phyloP scores from a whole-genome alignment of 2,888 invertebrate genomes.

The Ditula angustiorana region DNA sequence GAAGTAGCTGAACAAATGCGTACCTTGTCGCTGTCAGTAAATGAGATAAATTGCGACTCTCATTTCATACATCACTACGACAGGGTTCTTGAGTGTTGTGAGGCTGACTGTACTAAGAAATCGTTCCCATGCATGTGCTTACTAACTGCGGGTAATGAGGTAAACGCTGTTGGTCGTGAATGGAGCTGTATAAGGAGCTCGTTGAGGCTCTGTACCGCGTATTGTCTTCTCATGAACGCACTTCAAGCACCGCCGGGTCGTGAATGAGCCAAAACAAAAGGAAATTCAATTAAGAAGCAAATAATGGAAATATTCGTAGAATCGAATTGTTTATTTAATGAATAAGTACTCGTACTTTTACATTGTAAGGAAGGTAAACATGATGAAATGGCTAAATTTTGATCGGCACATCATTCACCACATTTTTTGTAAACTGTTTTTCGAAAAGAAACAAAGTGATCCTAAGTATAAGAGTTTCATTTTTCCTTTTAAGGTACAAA shows the following conservation, averaged over 20 bases:
- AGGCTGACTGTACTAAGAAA: too few relatives aligned
- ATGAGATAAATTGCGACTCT: too few relatives aligned
- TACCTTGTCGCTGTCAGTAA: too few relatives aligned
- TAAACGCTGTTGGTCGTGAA: neutral
- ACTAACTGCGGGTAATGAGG: constrained; percentile 40
- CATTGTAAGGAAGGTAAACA: neutral
- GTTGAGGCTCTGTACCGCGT: constrained; percentile 2
- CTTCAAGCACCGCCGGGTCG: neutral
- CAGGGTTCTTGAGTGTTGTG: too few relatives aligned
- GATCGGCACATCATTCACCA: too few relatives aligned
- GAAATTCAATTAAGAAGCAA: neutral
- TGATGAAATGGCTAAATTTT: too few relatives aligned
- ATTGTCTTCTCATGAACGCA: neutral
- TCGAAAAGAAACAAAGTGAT: too few relatives aligned
- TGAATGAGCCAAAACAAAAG: constrained; percentile 9
- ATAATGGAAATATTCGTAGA: neutral
- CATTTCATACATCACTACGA: too few relatives aligned
- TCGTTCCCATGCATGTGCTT: constrained; percentile 27
- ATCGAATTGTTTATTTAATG: neutral
- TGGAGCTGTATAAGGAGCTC: neutral
- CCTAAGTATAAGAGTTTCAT: too few relatives aligned
- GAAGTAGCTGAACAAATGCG: too few relatives aligned
- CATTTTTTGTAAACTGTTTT: too few relatives aligned
- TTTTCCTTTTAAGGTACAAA: too few relatives aligned
- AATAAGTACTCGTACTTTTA: neutral